Evolutionary conservation across 2,113 vertebrate genomes (phyloP).

Genomic region (Chaetura pelagica): DNA sequence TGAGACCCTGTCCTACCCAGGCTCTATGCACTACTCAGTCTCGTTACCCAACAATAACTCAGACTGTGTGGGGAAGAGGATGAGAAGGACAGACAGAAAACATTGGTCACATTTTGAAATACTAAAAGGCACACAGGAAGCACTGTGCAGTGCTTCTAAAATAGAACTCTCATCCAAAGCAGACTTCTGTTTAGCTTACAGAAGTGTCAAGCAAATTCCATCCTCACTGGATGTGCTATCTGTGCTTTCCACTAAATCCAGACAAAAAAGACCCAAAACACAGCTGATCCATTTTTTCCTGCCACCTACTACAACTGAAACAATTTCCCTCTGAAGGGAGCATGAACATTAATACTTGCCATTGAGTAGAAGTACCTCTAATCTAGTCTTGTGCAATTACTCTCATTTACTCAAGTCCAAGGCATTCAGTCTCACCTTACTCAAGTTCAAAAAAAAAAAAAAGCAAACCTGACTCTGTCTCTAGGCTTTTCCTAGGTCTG

Average conservation of each 20-base stretch:
- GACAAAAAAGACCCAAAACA: constrained; percentile 51
- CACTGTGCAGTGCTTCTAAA: neutral
- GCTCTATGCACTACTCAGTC: neutral
- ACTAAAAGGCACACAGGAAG: neutral
- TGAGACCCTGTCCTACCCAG: neutral
- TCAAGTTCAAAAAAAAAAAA: neutral
- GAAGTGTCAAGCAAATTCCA: constrained; percentile 42
- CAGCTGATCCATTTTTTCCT: constrained; percentile 49
- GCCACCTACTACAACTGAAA: constrained; percentile 46
- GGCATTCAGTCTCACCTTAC: neutral
- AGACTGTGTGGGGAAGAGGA: neutral
- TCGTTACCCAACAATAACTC: neutral
- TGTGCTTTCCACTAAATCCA: constrained; percentile 30
- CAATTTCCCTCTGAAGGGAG: neutral
- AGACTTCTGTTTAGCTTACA: constrained; percentile 19
- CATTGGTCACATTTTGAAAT: neutral
- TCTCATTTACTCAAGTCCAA: neutral
- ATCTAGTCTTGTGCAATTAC: neutral
- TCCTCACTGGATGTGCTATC: constrained; percentile 15
- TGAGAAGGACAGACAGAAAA: neutral
- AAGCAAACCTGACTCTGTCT: neutral
- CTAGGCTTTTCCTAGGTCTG: neutral
- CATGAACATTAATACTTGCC: neutral
- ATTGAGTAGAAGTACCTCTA: neutral
- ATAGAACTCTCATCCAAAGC: neutral